A percentile compares a stretch with the other conserved stretches of the same genome.
These are phyloP conservation scores for Pituophis catenifer DNA, from an alignment of 2,113 vertebrate species.

Conservation along the genomic window DNA sequence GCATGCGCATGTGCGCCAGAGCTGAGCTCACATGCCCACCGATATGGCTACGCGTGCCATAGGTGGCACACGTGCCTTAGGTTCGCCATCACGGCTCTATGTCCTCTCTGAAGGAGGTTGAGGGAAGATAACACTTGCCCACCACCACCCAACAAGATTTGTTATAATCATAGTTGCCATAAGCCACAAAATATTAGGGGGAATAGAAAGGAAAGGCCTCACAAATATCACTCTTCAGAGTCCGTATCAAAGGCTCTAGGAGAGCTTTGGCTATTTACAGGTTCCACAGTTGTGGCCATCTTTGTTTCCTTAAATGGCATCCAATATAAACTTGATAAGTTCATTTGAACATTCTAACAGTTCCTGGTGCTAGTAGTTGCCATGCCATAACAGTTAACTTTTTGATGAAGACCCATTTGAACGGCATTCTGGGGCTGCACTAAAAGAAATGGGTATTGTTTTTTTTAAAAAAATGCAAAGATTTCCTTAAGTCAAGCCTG, in stretches of 20 bases:
- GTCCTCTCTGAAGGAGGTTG: not conserved
- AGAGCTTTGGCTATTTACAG: not conserved
- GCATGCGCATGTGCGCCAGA: too few species aligned
- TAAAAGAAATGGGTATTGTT: not conserved
- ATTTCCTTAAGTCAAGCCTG: not conserved
- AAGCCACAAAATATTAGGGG: not conserved
- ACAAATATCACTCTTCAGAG: not conserved
- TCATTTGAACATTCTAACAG: not conserved
- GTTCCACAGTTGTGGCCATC: too few species aligned
- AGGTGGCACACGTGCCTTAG: too few species aligned
- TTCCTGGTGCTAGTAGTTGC: not conserved
- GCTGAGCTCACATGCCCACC: too few species aligned
- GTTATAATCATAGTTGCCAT: not conserved
- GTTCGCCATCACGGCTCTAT: not conserved
- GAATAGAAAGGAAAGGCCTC: not conserved
- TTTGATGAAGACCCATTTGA: not conserved
- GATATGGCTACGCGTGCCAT: too few species aligned
- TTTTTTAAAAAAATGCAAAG: not conserved
- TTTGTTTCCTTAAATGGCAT: too few species aligned
- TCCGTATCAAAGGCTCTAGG: not conserved
- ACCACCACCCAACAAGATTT: not conserved
- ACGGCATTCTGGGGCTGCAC: not conserved
- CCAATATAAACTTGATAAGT: too few species aligned
- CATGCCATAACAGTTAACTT: not conserved
- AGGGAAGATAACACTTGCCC: not conserved